These are phyloP conservation scores for Cantharis nigra DNA, from an alignment of 2,888 invertebrate species.

Conservation along the genomic window DNA sequence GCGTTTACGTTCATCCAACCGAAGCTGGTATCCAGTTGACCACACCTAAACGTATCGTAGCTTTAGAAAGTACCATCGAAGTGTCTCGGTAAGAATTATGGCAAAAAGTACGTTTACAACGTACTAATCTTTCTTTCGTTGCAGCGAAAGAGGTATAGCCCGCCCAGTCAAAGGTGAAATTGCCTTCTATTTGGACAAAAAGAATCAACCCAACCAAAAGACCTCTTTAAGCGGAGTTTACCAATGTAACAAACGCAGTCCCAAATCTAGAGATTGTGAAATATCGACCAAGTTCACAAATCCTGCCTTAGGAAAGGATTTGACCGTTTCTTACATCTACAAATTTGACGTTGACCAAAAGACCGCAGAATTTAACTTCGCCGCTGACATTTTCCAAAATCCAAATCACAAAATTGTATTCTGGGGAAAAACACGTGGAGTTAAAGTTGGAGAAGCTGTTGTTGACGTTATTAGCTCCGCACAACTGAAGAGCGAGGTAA, in stretches of 20 bases:
- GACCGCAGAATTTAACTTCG: slow-evolving; percentile 52
- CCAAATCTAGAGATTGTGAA: slow-evolving; percentile 56
- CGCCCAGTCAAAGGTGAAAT: slow-evolving; percentile 57
- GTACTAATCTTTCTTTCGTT: background rate
- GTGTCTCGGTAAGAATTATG: slow-evolving; percentile 25
- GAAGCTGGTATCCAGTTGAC: slow-evolving; percentile 67
- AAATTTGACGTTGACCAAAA: slow-evolving; percentile 53
- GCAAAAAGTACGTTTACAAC: background rate
- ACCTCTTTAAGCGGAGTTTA: slow-evolving; percentile 62
- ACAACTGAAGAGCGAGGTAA: slow-evolving; percentile 57
- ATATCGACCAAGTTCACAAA: slow-evolving; percentile 69
- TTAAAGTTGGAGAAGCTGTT: slow-evolving; percentile 44
- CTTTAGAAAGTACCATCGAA: slow-evolving; percentile 60
- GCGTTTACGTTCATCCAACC: slow-evolving; percentile 67
- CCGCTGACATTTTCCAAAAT: slow-evolving; percentile 65
- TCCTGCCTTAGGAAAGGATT: slow-evolving; percentile 64
- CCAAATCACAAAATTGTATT: slow-evolving; percentile 62
- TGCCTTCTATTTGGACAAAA: slow-evolving; percentile 72
- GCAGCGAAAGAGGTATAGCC: background rate
- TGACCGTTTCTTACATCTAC: slow-evolving; percentile 49
- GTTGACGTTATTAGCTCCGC: slow-evolving; percentile 54
- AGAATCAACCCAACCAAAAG: slow-evolving; percentile 70
- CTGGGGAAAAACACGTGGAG: slow-evolving; percentile 42
- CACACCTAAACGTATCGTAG: slow-evolving; percentile 70
- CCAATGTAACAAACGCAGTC: slow-evolving; percentile 59